phyloP scores from a whole-genome alignment of 2,113 vertebrate genomes.

The Aleadryas rufinucha region DNA sequence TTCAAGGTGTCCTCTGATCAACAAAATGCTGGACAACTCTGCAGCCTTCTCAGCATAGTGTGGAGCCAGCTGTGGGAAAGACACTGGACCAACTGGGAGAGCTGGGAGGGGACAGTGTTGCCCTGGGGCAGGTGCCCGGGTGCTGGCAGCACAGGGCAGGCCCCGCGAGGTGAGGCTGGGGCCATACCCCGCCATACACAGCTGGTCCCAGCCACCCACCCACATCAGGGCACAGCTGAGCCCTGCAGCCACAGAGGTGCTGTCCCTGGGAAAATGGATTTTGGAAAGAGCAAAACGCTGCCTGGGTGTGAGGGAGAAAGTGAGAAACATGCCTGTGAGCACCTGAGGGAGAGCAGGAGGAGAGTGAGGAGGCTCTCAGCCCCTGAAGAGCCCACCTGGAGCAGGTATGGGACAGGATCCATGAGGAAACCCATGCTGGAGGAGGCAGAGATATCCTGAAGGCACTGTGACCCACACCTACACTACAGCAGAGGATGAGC shows the following conservation, averaged over 20 bases:
- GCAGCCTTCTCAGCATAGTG: background rate
- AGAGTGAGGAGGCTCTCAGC: background rate
- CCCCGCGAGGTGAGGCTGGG: background rate
- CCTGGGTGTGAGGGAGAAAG: background rate
- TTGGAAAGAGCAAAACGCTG: background rate
- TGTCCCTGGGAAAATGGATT: background rate
- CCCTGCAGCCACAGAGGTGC: background rate
- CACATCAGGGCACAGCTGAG: background rate
- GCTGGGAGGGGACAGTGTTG: background rate
- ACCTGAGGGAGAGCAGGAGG: rapidly evolving
- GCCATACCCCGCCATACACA: background rate
- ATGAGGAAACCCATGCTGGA: background rate
- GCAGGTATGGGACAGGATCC: background rate
- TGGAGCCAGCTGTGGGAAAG: background rate
- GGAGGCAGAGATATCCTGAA: background rate
- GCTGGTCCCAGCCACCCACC: background rate
- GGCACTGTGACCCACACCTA: background rate
- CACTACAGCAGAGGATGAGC: background rate
- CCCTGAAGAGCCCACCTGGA: background rate
- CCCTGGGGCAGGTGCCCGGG: background rate
- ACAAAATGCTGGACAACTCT: rapidly evolving
- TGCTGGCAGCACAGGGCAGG: background rate
- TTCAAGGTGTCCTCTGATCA: background rate
- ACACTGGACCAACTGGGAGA: background rate
- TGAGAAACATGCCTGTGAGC: background rate